phyloP scores from a whole-genome alignment of 1,140 invertebrate species.

The Pseudomyrmex sp. region DNA sequence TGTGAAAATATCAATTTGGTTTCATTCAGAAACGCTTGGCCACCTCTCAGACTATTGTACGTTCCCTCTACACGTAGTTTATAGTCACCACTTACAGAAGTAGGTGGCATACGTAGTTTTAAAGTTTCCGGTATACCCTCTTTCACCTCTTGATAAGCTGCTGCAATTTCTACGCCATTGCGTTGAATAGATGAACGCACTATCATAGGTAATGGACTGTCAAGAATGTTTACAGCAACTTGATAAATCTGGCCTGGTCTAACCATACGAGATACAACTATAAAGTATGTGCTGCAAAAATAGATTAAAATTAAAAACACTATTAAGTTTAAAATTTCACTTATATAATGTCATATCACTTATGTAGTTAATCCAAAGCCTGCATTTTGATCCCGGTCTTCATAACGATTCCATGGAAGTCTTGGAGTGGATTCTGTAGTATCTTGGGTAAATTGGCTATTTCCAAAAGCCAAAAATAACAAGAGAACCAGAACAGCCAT shows the following conservation, averaged over 20 bases:
- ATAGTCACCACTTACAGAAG: conserved; percentile 92
- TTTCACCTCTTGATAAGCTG: conserved; percentile 91
- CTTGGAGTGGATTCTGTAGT: conserved; percentile 67
- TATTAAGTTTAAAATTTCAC: not conserved
- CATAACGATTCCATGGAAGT: conserved; percentile 74
- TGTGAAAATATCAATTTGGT: conserved; percentile 92
- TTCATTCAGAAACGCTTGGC: conserved; percentile 94
- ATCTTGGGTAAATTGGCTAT: conserved; percentile 67
- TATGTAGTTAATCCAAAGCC: conserved; percentile 33
- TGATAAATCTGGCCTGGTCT: conserved; percentile 94
- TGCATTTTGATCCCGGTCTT: conserved; percentile 65
- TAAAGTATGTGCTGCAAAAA: conserved; percentile 91
- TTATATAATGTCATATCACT: not conserved
- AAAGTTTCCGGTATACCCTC: conserved; percentile 93
- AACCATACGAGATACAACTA: conserved; percentile 94
- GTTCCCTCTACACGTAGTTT: conserved; percentile 95
- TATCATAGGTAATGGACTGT: conserved; percentile 90
- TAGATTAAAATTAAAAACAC: not conserved
- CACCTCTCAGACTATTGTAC: conserved; percentile 93
- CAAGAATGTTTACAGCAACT: conserved; percentile 91
- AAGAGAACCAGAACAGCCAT: conserved; percentile 70
- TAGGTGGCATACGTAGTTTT: conserved; percentile 93
- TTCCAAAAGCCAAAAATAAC: conserved; percentile 64
- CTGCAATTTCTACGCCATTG: conserved; percentile 94
- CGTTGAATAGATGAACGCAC: conserved; percentile 93